Base-by-base conservation (phyloP, 2,888 invertebrate species). In the Seladonia tumulorum region DNA sequence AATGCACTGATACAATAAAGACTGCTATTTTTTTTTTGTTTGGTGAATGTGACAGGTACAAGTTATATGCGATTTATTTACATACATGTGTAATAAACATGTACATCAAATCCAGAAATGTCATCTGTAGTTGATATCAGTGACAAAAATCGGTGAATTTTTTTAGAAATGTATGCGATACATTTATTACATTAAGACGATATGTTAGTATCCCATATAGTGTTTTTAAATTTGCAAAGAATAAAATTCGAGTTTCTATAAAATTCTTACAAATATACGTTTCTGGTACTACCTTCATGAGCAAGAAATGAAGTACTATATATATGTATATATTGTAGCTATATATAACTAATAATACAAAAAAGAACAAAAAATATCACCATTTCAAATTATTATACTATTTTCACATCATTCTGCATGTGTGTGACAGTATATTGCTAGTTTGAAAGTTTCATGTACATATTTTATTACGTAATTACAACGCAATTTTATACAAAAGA, bases 351-450 rank as follows among this genome's bases (percentile, higher is more conserved):
- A 29, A 74, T 35, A 49, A 74, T 73, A 63, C 7, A 29, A 8
- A 8, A n/a, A 57, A 57, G 10, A n/a, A 57, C 57, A 57, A 57
- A n/a, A 57, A 45, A 29, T 71, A 63, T 49, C 22, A 57, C 29
- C 4, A 29, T 60, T 4, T 42, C 4, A 39, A 71, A 66, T 18
- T 35, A 1, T 39, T 29, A 39, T 16, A 45, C n/a, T 39, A 73
- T 57, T 85, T 76, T 25, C 10, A 70, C 73, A 47, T 57, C 60
- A 45, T 49, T 18, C 39, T 86, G 87, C 86, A 85, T 87, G 87
- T 3, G 76, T 79, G 68, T 76, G 76, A 63, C 70, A 76, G 66
- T 35, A 74, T 57, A 63, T 35, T 73, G 35, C 77, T 83, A 76
- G 63, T 66, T 60, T 57, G 39, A 79, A 76, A 25, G 75, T 75